Conservation (phyloP, 2,113 vertebrate species). For the Zosterops lateralis region DNA sequence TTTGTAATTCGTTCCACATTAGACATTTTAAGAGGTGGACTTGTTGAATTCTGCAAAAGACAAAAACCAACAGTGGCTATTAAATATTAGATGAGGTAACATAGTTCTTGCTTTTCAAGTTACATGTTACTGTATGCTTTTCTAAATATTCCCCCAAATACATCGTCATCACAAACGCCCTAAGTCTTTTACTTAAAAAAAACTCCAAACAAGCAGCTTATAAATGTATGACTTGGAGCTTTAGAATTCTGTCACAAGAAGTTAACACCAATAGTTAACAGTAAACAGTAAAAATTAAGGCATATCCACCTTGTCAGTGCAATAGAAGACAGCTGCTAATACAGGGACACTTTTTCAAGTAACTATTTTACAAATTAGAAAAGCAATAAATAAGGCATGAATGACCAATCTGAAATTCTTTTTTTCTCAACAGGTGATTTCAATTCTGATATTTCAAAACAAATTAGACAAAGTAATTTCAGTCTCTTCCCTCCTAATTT, state of each 20-base stretch:
- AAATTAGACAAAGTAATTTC: not conserved
- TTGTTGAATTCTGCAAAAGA: constrained; percentile 90
- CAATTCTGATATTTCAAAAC: not conserved
- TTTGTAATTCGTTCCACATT: constrained; percentile 98
- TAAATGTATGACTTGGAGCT: not conserved
- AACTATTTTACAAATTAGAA: not conserved
- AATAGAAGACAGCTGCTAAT: not conserved
- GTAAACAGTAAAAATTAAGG: not conserved
- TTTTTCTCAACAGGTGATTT: not conserved
- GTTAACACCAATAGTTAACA: not conserved
- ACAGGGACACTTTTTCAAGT: not conserved
- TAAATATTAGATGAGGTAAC: not conserved
- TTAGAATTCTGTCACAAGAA: not conserved
- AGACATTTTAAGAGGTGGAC: constrained; percentile 94
- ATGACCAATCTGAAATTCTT: not conserved
- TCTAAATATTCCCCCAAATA: not conserved
- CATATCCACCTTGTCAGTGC: not conserved
- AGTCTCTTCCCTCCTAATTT: not conserved
- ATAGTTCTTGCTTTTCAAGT: not conserved
- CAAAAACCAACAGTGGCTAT: not conserved
- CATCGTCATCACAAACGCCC: not conserved
- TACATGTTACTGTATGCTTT: not conserved
- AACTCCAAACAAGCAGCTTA: not conserved
- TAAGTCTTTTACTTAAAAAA: not conserved
- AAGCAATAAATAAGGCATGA: not conserved